A percentile compares a stretch with the other conserved stretches of the same genome.
These are phyloP conservation scores for Tetramorium alpestre DNA, from an alignment of 1,140 invertebrate genomes.

Conservation along the genomic window DNA sequence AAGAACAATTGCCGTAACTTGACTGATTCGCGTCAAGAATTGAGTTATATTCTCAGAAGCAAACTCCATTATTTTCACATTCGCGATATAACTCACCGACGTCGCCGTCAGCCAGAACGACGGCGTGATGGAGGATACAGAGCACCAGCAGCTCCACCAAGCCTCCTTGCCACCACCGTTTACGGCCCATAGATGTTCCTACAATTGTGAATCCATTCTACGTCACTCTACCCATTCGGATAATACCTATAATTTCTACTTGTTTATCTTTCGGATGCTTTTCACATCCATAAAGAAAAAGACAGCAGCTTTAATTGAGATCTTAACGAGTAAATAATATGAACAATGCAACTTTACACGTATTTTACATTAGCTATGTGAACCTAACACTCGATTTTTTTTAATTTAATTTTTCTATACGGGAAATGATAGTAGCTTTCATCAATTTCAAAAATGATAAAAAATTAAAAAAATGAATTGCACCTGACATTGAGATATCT, in stretches of 20 bases:
- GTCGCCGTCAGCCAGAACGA: slow-evolving; percentile 78
- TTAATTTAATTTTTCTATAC: too few relatives aligned
- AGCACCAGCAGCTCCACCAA: slow-evolving; percentile 79
- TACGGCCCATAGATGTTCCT: slow-evolving; percentile 82
- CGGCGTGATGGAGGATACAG: slow-evolving; percentile 75
- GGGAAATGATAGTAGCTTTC: too few relatives aligned
- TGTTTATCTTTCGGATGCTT: not conserved
- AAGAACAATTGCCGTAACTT: not conserved
- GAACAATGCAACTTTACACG: not conserved
- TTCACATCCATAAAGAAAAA: not conserved
- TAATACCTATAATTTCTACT: not conserved
- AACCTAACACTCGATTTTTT: too few relatives aligned
- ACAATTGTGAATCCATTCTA: slow-evolving; percentile 51
- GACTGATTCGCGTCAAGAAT: not conserved
- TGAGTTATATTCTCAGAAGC: not conserved
- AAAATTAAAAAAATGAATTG: too few relatives aligned
- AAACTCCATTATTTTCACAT: not conserved
- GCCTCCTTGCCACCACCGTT: slow-evolving; percentile 79
- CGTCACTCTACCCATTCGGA: not conserved
- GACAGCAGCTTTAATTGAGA: too few relatives aligned
- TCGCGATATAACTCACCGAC: slow-evolving; percentile 78
- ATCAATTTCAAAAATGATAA: too few relatives aligned
- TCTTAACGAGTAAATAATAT: not conserved
- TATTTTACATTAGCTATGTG: too few relatives aligned
- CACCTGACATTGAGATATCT: too few relatives aligned